Percentiles rank a stretch among this genome's conserved stretches.
Evolutionary conservation across 2,888 invertebrate species (phyloP).

Genomic region (Diachrysia chrysitis): DNA sequence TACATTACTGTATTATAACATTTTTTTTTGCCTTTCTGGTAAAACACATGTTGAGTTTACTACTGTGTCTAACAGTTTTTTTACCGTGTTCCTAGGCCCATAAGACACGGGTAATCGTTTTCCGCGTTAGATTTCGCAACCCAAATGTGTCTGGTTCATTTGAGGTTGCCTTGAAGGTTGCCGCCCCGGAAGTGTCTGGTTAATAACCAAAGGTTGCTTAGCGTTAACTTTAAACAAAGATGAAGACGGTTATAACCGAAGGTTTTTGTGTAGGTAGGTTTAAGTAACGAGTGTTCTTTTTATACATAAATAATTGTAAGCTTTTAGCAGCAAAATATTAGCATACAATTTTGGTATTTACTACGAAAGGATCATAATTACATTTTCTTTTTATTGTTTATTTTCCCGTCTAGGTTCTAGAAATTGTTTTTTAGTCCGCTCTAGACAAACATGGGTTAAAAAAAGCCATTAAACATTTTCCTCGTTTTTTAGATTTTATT

Average conservation of each 20-base stretch:
- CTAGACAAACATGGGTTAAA: too few species aligned
- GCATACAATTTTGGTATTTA: neutral
- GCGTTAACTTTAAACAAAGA: constrained; percentile 42
- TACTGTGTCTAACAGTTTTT: too few species aligned
- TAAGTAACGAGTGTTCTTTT: too few species aligned
- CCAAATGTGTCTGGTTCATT: constrained; percentile 40
- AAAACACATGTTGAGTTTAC: too few species aligned
- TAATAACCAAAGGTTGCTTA: constrained; percentile 32
- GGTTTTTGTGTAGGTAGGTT: constrained; percentile 24
- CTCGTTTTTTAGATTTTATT: too few species aligned
- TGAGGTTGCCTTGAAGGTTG: constrained; percentile 45
- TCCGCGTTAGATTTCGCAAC: constrained; percentile 42
- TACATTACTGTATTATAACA: neutral
- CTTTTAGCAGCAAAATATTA: neutral
- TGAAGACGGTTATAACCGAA: constrained; percentile 28
- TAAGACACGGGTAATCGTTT: constrained; percentile 33
- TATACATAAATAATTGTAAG: neutral
- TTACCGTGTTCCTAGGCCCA: constrained; percentile 18
- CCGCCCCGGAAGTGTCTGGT: constrained; percentile 38
- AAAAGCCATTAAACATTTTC: too few species aligned
- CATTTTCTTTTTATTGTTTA: too few species aligned
- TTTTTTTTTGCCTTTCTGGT: neutral
- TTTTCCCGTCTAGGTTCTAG: too few species aligned
- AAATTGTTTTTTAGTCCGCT: too few species aligned
- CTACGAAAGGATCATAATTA: too few species aligned